phyloP scores from a whole-genome alignment of 1,140 invertebrate genomes.

The Tetraneura akinire region DNA sequence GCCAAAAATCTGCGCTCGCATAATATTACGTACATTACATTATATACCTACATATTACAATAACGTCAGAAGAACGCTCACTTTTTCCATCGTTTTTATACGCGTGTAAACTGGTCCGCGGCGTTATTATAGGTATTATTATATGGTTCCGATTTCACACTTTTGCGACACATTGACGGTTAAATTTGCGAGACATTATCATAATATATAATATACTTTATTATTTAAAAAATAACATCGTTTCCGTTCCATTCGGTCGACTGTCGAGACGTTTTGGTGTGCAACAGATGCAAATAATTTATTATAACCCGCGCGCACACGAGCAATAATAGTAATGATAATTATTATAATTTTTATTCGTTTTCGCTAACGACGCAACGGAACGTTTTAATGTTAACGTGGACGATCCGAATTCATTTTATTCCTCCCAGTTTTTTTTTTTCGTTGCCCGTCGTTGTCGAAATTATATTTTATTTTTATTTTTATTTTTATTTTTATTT shows the following conservation, averaged over 20 bases:
- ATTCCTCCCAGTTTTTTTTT: no score
- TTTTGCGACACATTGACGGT: no score
- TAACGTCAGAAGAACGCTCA: background rate
- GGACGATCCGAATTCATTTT: conserved; percentile 23
- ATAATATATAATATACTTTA: no score
- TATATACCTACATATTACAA: background rate
- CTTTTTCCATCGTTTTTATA: background rate
- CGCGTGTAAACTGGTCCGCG: no score
- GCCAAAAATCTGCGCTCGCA: no score
- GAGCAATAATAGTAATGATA: no score
- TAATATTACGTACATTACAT: no score
- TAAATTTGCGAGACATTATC: no score
- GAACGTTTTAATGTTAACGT: background rate
- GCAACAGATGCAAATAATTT: conserved; percentile 49
- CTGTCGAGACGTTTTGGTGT: conserved; percentile 36
- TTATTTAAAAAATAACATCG: no score
- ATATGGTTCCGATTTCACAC: conserved; percentile 6
- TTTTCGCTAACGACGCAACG: background rate
- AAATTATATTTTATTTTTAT: background rate
- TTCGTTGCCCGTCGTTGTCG: no score
- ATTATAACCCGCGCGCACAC: background rate
- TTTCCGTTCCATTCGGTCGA: conserved; percentile 33
- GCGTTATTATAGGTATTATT: no score
- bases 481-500: background rate
- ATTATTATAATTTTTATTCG: no score